phyloP scores from a whole-genome alignment of 1,140 invertebrate genomes.

The Popillia japonica region DNA sequence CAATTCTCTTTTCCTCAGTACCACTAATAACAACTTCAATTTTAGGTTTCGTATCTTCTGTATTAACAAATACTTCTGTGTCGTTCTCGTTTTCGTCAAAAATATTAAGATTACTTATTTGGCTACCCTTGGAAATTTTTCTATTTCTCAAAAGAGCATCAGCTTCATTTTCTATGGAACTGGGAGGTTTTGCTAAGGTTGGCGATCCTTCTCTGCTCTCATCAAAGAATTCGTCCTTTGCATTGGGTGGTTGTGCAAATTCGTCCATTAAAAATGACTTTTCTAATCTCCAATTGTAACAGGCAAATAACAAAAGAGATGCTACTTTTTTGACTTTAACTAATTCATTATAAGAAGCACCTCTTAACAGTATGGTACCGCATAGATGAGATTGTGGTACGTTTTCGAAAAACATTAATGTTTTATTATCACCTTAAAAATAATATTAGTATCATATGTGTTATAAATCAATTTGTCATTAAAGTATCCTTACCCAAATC shows the following conservation, averaged over 20 bases:
- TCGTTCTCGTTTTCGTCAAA: slow-evolving; percentile 39
- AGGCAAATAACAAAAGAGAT: slow-evolving; percentile 81
- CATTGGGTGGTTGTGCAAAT: slow-evolving; percentile 62
- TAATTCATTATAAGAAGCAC: slow-evolving; percentile 79
- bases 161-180: not conserved
- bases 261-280: slow-evolving; percentile 85
- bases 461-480: not conserved
- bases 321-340: slow-evolving; percentile 83
- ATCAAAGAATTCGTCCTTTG: slow-evolving; percentile 59
- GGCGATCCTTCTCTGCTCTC: slow-evolving; percentile 56
- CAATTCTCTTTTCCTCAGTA: slow-evolving; percentile 16
- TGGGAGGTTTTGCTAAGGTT: slow-evolving; percentile 42
- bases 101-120: slow-evolving; percentile 23
- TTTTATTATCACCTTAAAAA: slow-evolving; percentile 74
- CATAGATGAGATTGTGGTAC: slow-evolving; percentile 84
- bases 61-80: slow-evolving; percentile 34
- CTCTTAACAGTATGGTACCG: slow-evolving; percentile 88
- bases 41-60: slow-evolving; percentile 11
- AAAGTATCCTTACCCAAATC: slow-evolving; percentile 62
- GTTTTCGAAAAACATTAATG: slow-evolving; percentile 93
- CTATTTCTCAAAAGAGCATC: not conserved
- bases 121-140: slow-evolving; percentile 11
- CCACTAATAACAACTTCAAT: not conserved
- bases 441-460: not conserved
- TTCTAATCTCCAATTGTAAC: slow-evolving; percentile 93